These are phyloP conservation scores for Polyommatus iphigenia DNA, from an alignment of 2,888 invertebrate species.

Conservation along the genomic window DNA sequence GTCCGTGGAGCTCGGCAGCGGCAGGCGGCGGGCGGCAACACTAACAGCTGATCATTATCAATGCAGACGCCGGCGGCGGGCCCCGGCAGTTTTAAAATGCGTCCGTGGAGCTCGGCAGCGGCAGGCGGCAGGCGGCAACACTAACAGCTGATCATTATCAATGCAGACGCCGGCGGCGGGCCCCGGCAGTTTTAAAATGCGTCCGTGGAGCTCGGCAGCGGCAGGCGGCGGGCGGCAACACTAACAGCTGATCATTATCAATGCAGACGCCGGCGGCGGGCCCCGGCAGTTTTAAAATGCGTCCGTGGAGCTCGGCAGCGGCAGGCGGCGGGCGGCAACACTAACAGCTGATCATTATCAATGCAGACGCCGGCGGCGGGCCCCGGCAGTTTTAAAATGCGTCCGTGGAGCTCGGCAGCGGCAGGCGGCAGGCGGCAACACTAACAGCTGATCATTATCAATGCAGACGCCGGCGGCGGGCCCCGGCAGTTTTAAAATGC, in stretches of 20 bases:
- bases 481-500: conserved; percentile 23
- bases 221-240: neutral
- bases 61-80: too few relatives aligned
- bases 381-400: conserved; percentile 23
- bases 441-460: conserved; percentile 37
- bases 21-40: neutral
- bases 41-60: conserved; percentile 37
- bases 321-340: neutral
- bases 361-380: too few relatives aligned
- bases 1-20: neutral
- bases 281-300: conserved; percentile 23
- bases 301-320: neutral
- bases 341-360: conserved; percentile 37
- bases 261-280: too few relatives aligned
- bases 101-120: neutral
- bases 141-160: conserved; percentile 37
- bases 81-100: conserved; percentile 23
- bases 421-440: neutral
- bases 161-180: too few relatives aligned
- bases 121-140: neutral
- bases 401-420: neutral
- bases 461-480: too few relatives aligned
- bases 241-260: conserved; percentile 37
- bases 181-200: conserved; percentile 23
- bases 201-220: neutral